Evolutionary conservation across 2,888 invertebrate species (phyloP).

Genomic region (Gastracanthus pulcherrimus): DNA sequence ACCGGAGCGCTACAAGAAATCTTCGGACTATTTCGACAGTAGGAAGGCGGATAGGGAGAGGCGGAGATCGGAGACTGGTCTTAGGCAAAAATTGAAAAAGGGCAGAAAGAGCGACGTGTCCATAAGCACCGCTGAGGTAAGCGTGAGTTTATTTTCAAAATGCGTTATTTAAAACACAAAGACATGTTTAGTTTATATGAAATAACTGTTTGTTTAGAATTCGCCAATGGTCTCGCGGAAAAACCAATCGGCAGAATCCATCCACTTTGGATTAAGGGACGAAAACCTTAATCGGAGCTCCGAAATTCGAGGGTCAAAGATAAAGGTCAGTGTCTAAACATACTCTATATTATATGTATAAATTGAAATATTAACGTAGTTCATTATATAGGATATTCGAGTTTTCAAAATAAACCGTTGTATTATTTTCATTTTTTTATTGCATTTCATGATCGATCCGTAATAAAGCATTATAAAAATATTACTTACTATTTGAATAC

Average conservation of each 20-base stretch:
- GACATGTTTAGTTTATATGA: neutral
- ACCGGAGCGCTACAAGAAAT: constrained; percentile 78
- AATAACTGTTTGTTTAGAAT: constrained; percentile 63
- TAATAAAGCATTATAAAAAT: too few relatives aligned
- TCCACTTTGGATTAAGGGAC: constrained; percentile 66
- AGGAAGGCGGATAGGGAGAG: constrained; percentile 87
- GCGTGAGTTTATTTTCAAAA: constrained; percentile 31
- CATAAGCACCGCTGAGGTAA: constrained; percentile 69
- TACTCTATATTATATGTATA: neutral
- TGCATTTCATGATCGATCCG: too few relatives aligned
- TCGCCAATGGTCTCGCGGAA: constrained; percentile 70
- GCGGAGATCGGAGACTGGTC: constrained; percentile 82
- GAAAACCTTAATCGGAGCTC: constrained; percentile 69
- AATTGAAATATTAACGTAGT: too few relatives aligned
- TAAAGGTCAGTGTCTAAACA: constrained; percentile 63
- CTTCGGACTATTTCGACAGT: constrained; percentile 92
- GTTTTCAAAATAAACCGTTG: too few relatives aligned
- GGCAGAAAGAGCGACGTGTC: constrained; percentile 76
- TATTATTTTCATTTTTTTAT: too few relatives aligned
- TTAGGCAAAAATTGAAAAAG: constrained; percentile 81
- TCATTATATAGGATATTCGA: too few relatives aligned
- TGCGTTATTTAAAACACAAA: neutral
- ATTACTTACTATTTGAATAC: neutral
- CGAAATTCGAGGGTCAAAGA: constrained; percentile 72
- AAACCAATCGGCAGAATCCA: constrained; percentile 67